A percentile compares a stretch with the other conserved stretches of the same genome.
phyloP scores from a whole-genome alignment of 2,888 invertebrate genomes.

The Ochlodes sylvanus region DNA sequence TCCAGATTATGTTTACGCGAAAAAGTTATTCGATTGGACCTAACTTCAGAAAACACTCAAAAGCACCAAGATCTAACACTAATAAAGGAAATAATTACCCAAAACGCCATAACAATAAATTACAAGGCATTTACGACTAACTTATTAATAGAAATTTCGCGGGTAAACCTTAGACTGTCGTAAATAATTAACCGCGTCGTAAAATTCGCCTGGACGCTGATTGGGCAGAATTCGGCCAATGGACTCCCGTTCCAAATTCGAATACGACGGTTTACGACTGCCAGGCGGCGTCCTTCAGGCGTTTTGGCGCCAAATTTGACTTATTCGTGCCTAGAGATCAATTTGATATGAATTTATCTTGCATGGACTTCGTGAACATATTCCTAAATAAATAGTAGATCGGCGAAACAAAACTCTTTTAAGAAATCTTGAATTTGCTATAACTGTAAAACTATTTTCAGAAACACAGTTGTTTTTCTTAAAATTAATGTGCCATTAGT shows the following conservation, averaged over 20 bases:
- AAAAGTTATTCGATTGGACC: slow-evolving; percentile 17
- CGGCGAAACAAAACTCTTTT: too few species aligned
- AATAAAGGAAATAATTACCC: slow-evolving; percentile 81
- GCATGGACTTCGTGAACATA: not conserved
- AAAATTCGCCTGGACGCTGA: slow-evolving; percentile 73
- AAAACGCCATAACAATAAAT: slow-evolving; percentile 78
- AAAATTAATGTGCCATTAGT: slow-evolving; percentile 22
- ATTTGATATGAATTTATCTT: not conserved
- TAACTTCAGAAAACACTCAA: slow-evolving; percentile 30
- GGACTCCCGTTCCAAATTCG: slow-evolving; percentile 72
- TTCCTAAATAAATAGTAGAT: too few species aligned
- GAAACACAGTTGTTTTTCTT: not conserved
- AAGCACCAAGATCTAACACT: slow-evolving; percentile 64
- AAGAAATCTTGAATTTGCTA: not conserved
- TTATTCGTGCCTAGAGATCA: not conserved
- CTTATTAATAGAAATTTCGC: slow-evolving; percentile 85
- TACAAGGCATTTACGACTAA: slow-evolving; percentile 78
- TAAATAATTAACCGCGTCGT: slow-evolving; percentile 79
- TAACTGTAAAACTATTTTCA: slow-evolving; percentile 4
- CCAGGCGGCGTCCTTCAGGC: slow-evolving; percentile 76
- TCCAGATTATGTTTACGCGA: slow-evolving; percentile 1
- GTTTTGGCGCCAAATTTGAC: slow-evolving; percentile 82
- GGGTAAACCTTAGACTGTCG: slow-evolving; percentile 80
- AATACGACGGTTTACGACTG: slow-evolving; percentile 82
- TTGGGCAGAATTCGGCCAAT: slow-evolving; percentile 77